Base-by-base conservation (phyloP, 2,797 vertebrate species). In the Anabas testudineus region DNA sequence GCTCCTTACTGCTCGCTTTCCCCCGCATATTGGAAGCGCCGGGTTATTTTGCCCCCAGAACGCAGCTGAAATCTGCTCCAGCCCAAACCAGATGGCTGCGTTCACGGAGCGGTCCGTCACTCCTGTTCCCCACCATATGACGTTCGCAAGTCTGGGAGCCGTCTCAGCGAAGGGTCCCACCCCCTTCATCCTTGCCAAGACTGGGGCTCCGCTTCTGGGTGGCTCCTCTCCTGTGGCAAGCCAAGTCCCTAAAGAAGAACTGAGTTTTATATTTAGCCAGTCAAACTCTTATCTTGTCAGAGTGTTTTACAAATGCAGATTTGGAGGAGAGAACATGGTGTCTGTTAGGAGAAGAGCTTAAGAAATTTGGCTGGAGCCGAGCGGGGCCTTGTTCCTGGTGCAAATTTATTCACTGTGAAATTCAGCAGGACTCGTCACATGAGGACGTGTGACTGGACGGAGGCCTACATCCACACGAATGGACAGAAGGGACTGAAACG, bases 71-170 rank as follows among this genome's bases (percentile, higher is more conserved):
- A 94, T 93, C 93, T 94, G 93, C 93, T 94, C 82, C 90, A 89
- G 89, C 86, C 71, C 87, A 84, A 93, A 95, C 92, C 94, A 95
- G 94, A 95, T 95, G 94, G 94, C 93, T 56, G 74, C 58, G 84
- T 93, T 93, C 90, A 90, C 88, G 74, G 90, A 88, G 89, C 83
- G 76, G 77, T 84, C 87, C 87, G 58, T 86, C 91, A 91, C 92
- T 92, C 92, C 91, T 92, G 87, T 91, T 92, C 90, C 79, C 91
- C 91, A 90, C 93, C 94, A 93, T 94, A 94, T 94, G 94, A 94
- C 93, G 91, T 82, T 93, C 89, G 87, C 93, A 83, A 90, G 91
- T 92, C 88, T 87, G 88, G 82, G 90, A 92, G 87, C 89, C 78
- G 84, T 88, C 88, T 89, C 89, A 8, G 67, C 22, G 16, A 68